Conservation (phyloP, 2,797 vertebrate species). For the Oreonectes daqikongensis region DNA sequence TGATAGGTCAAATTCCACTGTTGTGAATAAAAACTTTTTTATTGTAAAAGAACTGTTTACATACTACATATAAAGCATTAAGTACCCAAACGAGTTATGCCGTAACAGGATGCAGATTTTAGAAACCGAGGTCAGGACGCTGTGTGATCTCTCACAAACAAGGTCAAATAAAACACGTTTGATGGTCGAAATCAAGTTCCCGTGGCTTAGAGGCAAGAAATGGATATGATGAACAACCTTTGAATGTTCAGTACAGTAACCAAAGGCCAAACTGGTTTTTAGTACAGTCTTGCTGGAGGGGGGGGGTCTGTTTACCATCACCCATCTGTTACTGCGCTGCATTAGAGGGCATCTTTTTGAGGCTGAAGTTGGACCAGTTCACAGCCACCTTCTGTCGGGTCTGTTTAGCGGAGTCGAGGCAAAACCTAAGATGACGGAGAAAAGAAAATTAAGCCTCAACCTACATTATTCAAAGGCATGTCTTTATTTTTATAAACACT, state of each 20-base stretch:
- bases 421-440: slow-evolving; percentile 82
- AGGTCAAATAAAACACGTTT: slow-evolving; percentile 66
- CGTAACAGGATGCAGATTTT: slow-evolving; percentile 60
- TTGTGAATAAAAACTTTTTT: slow-evolving; percentile 83
- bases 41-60: slow-evolving; percentile 79
- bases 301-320: slow-evolving; percentile 59
- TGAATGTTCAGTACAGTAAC: slow-evolving; percentile 59
- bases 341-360: slow-evolving; percentile 96
- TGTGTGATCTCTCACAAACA: slow-evolving; percentile 64
- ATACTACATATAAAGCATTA: slow-evolving; percentile 80
- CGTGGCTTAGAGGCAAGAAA: slow-evolving; percentile 70
- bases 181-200: slow-evolving; percentile 71
- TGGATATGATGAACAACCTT: slow-evolving; percentile 73
- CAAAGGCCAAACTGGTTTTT: slow-evolving; percentile 55
- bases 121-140: slow-evolving; percentile 62
- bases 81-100: slow-evolving; percentile 57
- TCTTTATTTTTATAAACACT: no score
- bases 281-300: slow-evolving; percentile 69
- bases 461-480: neutral
- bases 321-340: slow-evolving; percentile 87
- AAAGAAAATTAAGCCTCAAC: neutral
- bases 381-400: slow-evolving; percentile 97
- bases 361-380: slow-evolving; percentile 99
- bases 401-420: slow-evolving; percentile 98
- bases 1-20: slow-evolving; percentile 73